A percentile compares a stretch with the other conserved stretches of the same genome.
Conservation (phyloP, 2,113 vertebrate genomes). For the Pongo abelii region DNA sequence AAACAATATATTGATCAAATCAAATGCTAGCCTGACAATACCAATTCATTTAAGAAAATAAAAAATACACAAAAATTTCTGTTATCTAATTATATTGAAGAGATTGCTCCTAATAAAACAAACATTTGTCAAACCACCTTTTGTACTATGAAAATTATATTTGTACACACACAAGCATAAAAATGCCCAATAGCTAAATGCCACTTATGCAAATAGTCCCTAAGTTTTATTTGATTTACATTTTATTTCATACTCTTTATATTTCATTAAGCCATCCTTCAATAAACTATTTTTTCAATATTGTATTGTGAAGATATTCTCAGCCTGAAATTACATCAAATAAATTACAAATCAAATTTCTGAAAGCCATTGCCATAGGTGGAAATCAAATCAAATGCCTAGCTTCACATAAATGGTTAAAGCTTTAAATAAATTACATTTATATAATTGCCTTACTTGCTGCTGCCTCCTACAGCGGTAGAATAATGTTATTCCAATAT, state of each 20-base stretch:
- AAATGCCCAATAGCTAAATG: conserved; percentile 22
- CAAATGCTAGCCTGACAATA: background rate
- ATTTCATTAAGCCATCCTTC: conserved; percentile 57
- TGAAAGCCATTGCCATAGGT: conserved; percentile 43
- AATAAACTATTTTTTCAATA: conserved; percentile 50
- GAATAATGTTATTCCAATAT: background rate
- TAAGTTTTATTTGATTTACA: conserved; percentile 52
- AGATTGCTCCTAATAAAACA: conserved; percentile 22
- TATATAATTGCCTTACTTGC: background rate
- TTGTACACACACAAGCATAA: background rate
- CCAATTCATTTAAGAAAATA: background rate
- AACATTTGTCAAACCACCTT: conserved; percentile 17
- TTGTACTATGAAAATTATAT: conserved; percentile 16
- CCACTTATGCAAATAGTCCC: background rate
- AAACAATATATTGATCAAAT: background rate
- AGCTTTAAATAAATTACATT: background rate
- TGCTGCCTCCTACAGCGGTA: background rate
- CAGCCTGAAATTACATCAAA: conserved; percentile 50
- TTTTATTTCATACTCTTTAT: conserved; percentile 56
- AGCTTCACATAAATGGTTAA: conserved; percentile 38
- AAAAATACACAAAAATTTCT: background rate
- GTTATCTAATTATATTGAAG: conserved; percentile 27
- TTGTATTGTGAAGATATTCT: conserved; percentile 44
- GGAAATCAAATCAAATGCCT: conserved; percentile 49
- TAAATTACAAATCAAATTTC: conserved; percentile 55